These are phyloP conservation scores for Micromys minutus DNA, from an alignment of 2,113 vertebrate genomes.

Conservation along the genomic window DNA sequence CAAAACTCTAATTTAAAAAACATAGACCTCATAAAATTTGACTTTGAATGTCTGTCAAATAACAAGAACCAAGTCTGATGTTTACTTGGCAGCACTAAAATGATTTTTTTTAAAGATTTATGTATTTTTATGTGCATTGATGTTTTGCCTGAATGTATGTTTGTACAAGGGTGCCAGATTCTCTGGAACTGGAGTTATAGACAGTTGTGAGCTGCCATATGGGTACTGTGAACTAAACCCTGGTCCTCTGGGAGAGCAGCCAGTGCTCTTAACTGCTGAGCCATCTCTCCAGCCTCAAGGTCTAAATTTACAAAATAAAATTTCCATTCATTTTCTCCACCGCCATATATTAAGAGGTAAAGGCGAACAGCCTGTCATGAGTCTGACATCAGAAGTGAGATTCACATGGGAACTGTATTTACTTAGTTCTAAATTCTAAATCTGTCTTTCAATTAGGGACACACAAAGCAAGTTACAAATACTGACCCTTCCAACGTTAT, in stretches of 20 bases:
- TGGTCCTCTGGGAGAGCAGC: no score
- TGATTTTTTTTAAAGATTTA: neutral
- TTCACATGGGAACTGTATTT: neutral
- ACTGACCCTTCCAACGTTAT: neutral
- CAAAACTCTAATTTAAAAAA: conserved; percentile 10
- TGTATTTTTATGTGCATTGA: no score
- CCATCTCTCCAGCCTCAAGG: no score
- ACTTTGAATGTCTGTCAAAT: neutral
- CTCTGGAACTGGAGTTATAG: no score
- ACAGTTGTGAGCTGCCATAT: no score
- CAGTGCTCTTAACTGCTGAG: no score
- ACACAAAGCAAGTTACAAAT: conserved; percentile 31
- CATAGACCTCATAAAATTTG: neutral
- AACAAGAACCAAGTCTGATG: neutral
- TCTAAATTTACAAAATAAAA: neutral
- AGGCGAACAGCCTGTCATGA: conserved; percentile 40
- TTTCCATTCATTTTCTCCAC: neutral
- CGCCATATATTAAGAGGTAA: neutral
- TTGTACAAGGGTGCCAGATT: no score
- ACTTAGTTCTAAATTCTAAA: neutral
- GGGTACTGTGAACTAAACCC: no score
- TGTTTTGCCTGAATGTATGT: no score
- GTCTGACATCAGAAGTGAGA: neutral
- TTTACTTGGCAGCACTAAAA: neutral
- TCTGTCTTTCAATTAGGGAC: conserved; percentile 12